Percentiles rank a stretch among this genome's conserved stretches.
Conservation (phyloP, 2,113 vertebrate species). For the Cinclus cinclus region DNA sequence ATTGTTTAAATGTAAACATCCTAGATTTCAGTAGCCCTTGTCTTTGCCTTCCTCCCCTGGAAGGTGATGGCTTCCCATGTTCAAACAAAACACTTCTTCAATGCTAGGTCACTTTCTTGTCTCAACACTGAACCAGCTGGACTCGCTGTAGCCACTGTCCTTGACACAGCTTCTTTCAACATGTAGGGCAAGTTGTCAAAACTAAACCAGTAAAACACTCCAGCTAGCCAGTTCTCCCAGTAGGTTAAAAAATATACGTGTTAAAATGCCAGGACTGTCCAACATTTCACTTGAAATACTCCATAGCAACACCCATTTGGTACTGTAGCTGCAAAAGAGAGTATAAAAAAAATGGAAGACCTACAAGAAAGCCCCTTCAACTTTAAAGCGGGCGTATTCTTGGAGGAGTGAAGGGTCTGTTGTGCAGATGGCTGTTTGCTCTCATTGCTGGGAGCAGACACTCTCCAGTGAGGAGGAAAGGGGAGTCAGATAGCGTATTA, state of each 20-base stretch:
- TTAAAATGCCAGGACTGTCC: neutral
- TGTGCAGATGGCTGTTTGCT: constrained; percentile 28
- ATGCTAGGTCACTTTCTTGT: neutral
- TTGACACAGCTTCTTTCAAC: neutral
- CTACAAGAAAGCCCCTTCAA: constrained; percentile 29
- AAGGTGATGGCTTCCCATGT: neutral
- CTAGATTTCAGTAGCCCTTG: neutral
- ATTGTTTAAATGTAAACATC: neutral
- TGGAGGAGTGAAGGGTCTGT: neutral
- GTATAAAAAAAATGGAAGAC: neutral
- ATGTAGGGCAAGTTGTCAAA: neutral
- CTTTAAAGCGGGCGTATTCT: neutral
- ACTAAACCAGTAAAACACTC: neutral
- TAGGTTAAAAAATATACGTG: neutral
- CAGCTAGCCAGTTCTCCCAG: neutral
- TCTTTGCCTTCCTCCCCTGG: neutral
- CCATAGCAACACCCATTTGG: constrained; percentile 19
- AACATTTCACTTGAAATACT: neutral
- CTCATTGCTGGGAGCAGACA: neutral
- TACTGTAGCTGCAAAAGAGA: neutral
- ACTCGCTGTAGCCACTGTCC: neutral
- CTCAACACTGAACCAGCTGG: neutral
- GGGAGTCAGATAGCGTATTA: constrained; percentile 2
- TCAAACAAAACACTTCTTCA: neutral
- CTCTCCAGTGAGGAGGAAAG: neutral